Percentiles rank a stretch among this genome's conserved stretches.
phyloP scores from a whole-genome alignment of 1,140 invertebrate genomes.

The Cepaea nemoralis region DNA sequence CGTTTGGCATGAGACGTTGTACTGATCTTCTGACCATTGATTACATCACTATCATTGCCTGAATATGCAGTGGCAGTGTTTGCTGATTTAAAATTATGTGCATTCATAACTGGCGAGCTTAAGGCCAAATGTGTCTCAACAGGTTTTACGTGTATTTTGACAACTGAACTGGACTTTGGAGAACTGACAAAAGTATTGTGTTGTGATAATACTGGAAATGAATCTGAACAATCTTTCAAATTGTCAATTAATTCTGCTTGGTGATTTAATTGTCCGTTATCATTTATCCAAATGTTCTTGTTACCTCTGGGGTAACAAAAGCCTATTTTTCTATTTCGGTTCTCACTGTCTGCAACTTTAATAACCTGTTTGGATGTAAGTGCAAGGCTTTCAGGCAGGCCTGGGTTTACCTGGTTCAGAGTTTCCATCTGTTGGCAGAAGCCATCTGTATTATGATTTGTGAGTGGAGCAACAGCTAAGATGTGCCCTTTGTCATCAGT shows the following conservation, averaged over 20 bases:
- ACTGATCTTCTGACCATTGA: background rate
- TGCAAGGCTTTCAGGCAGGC: background rate
- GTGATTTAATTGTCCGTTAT: background rate
- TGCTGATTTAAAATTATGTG: constrained; percentile 20
- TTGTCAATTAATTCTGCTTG: background rate
- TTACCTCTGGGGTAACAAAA: background rate
- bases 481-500: background rate
- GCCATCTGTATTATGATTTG: background rate
- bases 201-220: background rate
- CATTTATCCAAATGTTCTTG: background rate
- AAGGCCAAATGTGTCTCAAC: constrained; percentile 25
- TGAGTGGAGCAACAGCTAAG: background rate
- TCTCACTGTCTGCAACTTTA: background rate
- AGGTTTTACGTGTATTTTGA: constrained; percentile 27
- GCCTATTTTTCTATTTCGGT: background rate
- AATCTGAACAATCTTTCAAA: constrained; percentile 17
- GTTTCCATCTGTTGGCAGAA: background rate
- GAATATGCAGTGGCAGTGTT: background rate
- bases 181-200: constrained; percentile 8
- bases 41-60: background rate
- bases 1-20: background rate
- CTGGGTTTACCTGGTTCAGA: background rate
- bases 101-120: constrained; percentile 27
- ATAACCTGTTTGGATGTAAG: background rate
- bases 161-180: constrained; percentile 23